Evolutionary conservation across 2,797 vertebrate species (phyloP), one percentile per base, ranked within the genome.

Genomic region (Anabacerthia variegaticeps): DNA sequence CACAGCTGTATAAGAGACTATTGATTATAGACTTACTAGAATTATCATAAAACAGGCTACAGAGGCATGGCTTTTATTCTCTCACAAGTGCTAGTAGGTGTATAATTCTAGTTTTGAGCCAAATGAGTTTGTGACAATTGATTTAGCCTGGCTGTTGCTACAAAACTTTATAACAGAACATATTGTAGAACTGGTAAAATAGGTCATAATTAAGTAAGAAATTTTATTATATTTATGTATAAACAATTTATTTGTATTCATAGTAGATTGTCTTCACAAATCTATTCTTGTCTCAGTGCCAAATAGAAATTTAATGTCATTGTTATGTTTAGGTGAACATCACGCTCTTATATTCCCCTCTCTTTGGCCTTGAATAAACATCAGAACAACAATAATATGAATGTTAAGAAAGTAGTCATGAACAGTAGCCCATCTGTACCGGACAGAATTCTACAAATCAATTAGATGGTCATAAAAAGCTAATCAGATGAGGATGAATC

Each of bases 361-460:
- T 96, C 87, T 97, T 98, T 98, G 97, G 97, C 97, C 97, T 97
- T 98, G 97, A 98, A 98, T 98, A 98, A 98, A 98, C 97, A 98
- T 98, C 96, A 97, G 95, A 95, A 95, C 80, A 97, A 97, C 97
- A 97, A 95, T 98, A 98, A 97, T 97, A 97, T 96, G 98, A 98
- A 98, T 95, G 81, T 80, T 91, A 97, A 96, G 96, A 95, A 98
- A 97, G 95, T 97, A 97, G 95, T 97, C 91, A 88, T 96, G 96
- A 97, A 95, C 95, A 95, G 96, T 97, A 96, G 96, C 95, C 97
- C 97, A 97, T 98, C 97, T 98, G 97, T 96, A 99, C 98, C 98
- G 98, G 98, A 97, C 98, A 98, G 97, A 98, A 97, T 98, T 98
- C 98, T 98, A 98, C 94, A 97, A 98, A 98, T 98, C 98, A 98